These are phyloP conservation scores for Diachasmimorpha longicaudata DNA, from an alignment of 1,140 invertebrate species.

Conservation along the genomic window DNA sequence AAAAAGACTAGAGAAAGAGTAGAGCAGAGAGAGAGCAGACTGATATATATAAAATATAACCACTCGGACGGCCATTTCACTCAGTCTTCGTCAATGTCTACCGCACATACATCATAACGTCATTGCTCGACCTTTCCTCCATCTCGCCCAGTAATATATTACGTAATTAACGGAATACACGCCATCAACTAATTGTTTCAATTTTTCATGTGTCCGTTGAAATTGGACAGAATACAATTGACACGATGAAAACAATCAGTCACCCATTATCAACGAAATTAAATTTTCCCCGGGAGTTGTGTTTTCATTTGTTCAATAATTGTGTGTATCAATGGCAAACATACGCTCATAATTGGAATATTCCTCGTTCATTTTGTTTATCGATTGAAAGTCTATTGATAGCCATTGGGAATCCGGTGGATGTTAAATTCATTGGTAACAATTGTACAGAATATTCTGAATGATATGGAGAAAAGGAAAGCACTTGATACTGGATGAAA, in stretches of 20 bases:
- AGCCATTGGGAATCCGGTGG: too few species aligned
- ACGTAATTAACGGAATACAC: constrained; percentile 15
- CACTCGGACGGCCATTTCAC: neutral
- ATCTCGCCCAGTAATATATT: neutral
- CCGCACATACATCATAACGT: constrained; percentile 3
- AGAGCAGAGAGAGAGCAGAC: neutral
- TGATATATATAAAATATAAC: constrained; percentile 10
- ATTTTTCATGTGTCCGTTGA: neutral
- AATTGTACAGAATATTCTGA: too few species aligned
- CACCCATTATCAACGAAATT: neutral
- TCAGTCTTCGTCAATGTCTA: constrained; percentile 29
- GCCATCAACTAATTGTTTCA: constrained; percentile 14
- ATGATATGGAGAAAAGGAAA: neutral
- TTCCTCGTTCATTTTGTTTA: too few species aligned
- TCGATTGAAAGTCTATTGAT: too few species aligned
- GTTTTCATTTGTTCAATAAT: too few species aligned
- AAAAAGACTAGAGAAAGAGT: neutral
- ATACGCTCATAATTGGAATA: too few species aligned
- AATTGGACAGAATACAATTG: neutral
- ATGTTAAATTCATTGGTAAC: too few species aligned
- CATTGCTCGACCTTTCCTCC: neutral
- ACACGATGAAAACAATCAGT: neutral
- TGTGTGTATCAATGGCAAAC: too few species aligned
- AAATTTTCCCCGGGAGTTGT: neutral
- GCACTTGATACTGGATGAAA: neutral